Conservation (phyloP, 64 coral and sea anemone genomes). For the Cladopsammia gracilis region DNA sequence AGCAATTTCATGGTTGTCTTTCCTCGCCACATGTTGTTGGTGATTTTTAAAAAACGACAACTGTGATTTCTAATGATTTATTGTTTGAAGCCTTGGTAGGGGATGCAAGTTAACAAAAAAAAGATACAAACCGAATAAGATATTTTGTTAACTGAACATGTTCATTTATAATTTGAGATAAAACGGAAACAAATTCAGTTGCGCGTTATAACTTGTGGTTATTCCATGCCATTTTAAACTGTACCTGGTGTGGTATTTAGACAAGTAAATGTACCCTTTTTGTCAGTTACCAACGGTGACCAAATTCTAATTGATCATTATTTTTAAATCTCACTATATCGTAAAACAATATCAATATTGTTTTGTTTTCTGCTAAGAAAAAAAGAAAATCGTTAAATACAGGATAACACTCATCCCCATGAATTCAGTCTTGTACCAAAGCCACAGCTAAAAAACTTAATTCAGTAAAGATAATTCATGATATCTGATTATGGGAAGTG, state of each 20-base stretch:
- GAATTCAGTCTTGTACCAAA: too few species aligned
- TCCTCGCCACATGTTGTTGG: slow-evolving; percentile 8
- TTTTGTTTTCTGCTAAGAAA: too few species aligned
- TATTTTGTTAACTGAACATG: not conserved
- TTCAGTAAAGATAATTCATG: too few species aligned
- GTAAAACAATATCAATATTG: too few species aligned
- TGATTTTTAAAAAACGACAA: not conserved
- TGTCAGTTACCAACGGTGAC: too few species aligned
- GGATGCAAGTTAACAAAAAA: not conserved
- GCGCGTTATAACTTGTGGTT: not conserved
- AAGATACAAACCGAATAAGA: not conserved
- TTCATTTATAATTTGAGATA: not conserved
- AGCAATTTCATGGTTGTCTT: not conserved
- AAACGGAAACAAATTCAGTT: not conserved
- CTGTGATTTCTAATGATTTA: slow-evolving; percentile 22
- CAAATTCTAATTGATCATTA: too few species aligned
- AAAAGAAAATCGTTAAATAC: too few species aligned
- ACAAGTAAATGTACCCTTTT: too few species aligned
- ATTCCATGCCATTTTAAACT: not conserved
- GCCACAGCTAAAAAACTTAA: too few species aligned
- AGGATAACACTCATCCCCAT: too few species aligned
- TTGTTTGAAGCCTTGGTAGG: not conserved
- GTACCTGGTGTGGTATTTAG: not conserved
- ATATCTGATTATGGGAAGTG: too few species aligned
- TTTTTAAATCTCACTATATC: too few species aligned